These are phyloP conservation scores for Papilio elwesi DNA, from an alignment of 2,888 invertebrate genomes.

Conservation along the genomic window DNA sequence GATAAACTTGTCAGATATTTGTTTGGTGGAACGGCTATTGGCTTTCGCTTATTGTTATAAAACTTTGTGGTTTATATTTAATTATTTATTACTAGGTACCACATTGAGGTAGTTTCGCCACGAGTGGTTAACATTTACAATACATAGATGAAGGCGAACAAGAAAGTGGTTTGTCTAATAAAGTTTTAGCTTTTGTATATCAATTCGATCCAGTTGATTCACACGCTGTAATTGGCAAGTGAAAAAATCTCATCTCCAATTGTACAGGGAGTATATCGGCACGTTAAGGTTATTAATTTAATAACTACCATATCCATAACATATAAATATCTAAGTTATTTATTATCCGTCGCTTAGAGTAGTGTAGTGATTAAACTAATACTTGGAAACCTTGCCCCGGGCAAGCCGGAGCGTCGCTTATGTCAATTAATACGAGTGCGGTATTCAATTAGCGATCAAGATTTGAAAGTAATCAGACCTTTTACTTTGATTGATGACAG, in stretches of 20 bases:
- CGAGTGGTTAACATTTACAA: no score
- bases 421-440: constrained; percentile 77
- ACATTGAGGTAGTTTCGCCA: no score
- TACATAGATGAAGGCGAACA: no score
- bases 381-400: constrained; percentile 24
- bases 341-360: constrained; percentile 23
- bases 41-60: no score
- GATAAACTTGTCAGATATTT: background rate
- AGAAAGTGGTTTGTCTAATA: no score
- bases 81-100: no score
- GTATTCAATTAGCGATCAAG: constrained; percentile 79
- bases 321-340: background rate
- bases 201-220: no score
- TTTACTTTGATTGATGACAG: constrained; percentile 78
- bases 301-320: constrained; percentile 24
- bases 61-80: no score
- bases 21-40: background rate
- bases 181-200: no score
- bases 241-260: background rate
- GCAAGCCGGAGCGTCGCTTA: constrained; percentile 68
- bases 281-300: background rate
- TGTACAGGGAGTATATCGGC: background rate
- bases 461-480: constrained; percentile 76
- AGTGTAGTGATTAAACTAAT: constrained; percentile 35
- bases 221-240: no score